A percentile compares a stretch with the other conserved stretches of the same genome.
Evolutionary conservation across 2,797 vertebrate genomes (phyloP).

Genomic region (Avahi laniger): DNA sequence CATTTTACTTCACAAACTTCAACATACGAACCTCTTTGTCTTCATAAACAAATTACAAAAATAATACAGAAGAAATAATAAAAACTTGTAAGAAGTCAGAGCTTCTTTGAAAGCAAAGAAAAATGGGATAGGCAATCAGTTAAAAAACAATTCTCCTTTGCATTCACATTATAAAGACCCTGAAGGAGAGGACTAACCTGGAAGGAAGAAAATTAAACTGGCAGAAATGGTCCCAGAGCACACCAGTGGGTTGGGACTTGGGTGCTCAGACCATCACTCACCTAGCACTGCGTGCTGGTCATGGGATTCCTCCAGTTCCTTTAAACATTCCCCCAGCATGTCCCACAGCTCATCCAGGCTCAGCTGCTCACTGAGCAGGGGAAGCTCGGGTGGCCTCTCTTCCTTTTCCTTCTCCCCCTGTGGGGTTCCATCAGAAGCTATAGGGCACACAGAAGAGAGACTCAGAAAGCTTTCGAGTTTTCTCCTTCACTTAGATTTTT

Average conservation of each 20-base stretch:
- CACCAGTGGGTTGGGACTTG: not conserved
- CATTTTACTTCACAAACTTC: constrained; percentile 36
- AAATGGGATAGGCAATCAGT: not conserved
- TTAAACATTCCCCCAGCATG: constrained; percentile 97
- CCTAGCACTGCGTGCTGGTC: constrained; percentile 97
- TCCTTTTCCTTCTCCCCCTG: constrained; percentile 88
- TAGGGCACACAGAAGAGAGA: not conserved
- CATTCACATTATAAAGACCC: constrained; percentile 82
- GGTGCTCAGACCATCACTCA: constrained; percentile 68
- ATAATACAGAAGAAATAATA: not conserved
- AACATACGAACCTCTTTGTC: not conserved
- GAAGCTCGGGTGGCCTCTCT: constrained; percentile 93
- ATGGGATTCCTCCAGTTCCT: constrained; percentile 97
- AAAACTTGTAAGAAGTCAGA: not conserved
- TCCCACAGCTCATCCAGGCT: constrained; percentile 96
- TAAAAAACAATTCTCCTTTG: constrained; percentile 33
- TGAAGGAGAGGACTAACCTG: constrained; percentile 85
- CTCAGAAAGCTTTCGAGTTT: constrained; percentile 6
- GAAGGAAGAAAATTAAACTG: not conserved
- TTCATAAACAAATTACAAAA: constrained; percentile 4
- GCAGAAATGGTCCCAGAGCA: not conserved
- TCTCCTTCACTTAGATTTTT: not conserved
- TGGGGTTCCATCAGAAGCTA: constrained; percentile 78
- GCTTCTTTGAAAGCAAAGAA: not conserved
- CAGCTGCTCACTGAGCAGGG: constrained; percentile 95